Evolutionary conservation across 2,888 invertebrate species (phyloP), one percentile per base, ranked within the genome.

Genomic region (Neoitamus cyanurus): DNA sequence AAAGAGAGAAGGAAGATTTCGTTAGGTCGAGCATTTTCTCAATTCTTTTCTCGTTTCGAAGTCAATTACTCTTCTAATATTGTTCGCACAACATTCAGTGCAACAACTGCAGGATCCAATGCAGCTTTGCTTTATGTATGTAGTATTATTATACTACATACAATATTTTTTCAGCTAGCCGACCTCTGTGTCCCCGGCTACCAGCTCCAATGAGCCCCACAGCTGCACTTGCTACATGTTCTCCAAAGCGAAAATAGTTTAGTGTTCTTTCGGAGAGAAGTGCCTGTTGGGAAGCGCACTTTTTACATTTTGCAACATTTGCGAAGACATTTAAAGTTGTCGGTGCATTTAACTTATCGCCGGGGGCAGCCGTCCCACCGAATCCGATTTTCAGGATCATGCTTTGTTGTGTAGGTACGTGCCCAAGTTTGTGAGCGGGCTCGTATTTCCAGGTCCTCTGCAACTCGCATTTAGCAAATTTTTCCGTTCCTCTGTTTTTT

Each of bases 1-100:
- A 77, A 42, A 77, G 34, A 77, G 34, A 11, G 70, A 31, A 70
- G 25, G 77, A 77, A 46, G 46, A 77, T 77, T 42, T 77, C 77
- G 77, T 77, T 77, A 77, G 42, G 77, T 13, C 42, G 25, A 73
- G 77, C 37, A 77, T 77, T 77, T 77, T 77, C 77, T 77, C 77
- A 77, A 77, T 77, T 77, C 77, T 77, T 77, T 77, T 77, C 77
- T 77, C 77, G 77, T 77, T 77, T 77, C 77, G 77, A 77, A 77
- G 77, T 77, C 77, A 77, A 77, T 77, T 77, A 77, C 77, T 77
- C 77, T 77, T 37, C 77, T 77, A 77, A 77, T 77, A 77, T 77
- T 77, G 77, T 77, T 77, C 77, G 77, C 46, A 77, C 28, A 42
- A 42, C 77, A 77, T 28, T 37, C 37, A 77, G 42, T 77, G 77